Percentiles rank a stretch among this genome's conserved stretches.
These are phyloP conservation scores for Sinocyclocheilus anshuiensis DNA, from an alignment of 2,113 vertebrate genomes.

Conservation along the genomic window DNA sequence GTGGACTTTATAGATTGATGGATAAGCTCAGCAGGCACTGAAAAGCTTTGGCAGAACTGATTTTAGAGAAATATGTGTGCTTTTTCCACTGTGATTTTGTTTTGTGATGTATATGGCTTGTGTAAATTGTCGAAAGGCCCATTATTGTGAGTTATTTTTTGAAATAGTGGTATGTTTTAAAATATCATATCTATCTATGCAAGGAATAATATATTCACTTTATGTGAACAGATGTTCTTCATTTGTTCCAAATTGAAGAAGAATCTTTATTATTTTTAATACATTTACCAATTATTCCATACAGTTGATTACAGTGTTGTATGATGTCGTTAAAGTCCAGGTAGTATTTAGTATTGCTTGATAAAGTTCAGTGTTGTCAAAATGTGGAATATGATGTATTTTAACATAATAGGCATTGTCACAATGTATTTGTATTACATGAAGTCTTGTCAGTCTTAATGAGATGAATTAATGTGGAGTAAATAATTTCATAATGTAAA, in stretches of 20 bases:
- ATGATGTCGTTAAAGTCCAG: neutral
- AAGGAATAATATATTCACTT: slow-evolving; percentile 30
- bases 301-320: neutral
- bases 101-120: neutral
- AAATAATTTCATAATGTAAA: neutral
- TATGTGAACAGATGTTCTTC: neutral
- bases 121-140: neutral
- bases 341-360: neutral
- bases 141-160: neutral
- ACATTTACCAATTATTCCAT: neutral
- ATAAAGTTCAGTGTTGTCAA: neutral
- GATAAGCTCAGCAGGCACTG: neutral
- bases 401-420: neutral
- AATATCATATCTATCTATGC: slow-evolving; percentile 48
- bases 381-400: slow-evolving; percentile 12
- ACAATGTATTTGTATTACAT: slow-evolving; percentile 1
- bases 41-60: neutral
- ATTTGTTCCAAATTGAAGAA: neutral
- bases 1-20: neutral
- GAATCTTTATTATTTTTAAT: neutral
- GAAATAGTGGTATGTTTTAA: neutral
- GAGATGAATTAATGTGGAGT: neutral
- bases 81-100: slow-evolving; percentile 5
- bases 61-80: neutral
- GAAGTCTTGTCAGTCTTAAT: neutral